phyloP scores from a whole-genome alignment of 1,140 invertebrate species.

The Neodiprion fabricii region DNA sequence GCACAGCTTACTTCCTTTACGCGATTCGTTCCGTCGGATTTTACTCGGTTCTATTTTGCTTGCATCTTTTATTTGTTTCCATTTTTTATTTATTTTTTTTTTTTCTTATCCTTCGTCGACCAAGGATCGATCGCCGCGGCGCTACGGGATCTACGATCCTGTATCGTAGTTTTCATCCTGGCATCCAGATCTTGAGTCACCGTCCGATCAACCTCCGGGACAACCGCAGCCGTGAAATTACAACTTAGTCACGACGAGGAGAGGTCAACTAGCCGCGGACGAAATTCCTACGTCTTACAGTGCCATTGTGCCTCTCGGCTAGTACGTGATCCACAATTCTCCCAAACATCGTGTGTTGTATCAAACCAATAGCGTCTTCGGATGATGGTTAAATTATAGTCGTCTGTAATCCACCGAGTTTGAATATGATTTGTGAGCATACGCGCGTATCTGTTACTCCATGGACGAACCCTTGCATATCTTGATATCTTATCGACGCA shows the following conservation, averaged over 20 bases:
- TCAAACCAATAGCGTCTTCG: neutral
- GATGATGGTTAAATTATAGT: too few relatives aligned
- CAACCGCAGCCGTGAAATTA: constrained; percentile 26
- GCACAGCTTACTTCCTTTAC: neutral
- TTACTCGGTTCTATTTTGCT: neutral
- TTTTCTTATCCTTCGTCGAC: too few relatives aligned
- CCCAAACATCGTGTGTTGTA: neutral
- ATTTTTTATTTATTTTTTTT: too few relatives aligned
- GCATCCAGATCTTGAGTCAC: neutral
- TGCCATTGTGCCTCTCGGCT: neutral
- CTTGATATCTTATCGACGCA: too few relatives aligned
- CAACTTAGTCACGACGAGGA: constrained; percentile 22
- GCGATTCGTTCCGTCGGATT: constrained; percentile 1
- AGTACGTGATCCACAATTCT: neutral
- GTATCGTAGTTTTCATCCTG: neutral
- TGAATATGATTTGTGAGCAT: too few relatives aligned
- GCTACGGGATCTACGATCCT: too few relatives aligned
- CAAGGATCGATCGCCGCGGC: too few relatives aligned
- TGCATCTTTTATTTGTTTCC: too few relatives aligned
- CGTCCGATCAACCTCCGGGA: neutral
- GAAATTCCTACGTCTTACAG: constrained; percentile 3
- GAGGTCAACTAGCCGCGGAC: constrained; percentile 2
- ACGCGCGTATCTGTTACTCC: too few relatives aligned
- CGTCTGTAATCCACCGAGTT: too few relatives aligned
- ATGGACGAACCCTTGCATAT: too few relatives aligned